Base-by-base conservation (phyloP, 1,140 invertebrate genomes). In the Ips nitidus region DNA sequence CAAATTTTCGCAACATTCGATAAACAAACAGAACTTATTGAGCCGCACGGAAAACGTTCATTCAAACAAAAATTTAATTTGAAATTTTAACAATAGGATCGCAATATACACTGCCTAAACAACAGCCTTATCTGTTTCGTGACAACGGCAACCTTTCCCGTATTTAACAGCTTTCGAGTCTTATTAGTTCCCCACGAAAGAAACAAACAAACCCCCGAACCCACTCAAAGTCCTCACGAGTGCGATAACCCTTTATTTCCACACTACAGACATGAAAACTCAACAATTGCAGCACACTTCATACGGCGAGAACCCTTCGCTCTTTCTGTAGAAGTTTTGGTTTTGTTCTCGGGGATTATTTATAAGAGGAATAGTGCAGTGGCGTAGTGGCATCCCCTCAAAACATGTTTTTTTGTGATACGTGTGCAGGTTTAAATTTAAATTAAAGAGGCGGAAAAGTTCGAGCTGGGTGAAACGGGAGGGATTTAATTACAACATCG, bases 261-360 rank as follows among this genome's bases (percentile, higher is more conserved):
- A 41, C 57, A 59, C 57, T 59, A 5, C 57, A 59, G 57, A 59
- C 57, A 40, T 42, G 8, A 59, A 37, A 59, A 59, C 57, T 59
- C 57, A 41, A 59, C 41, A 42, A 42, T 59, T 40, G 57, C 37
- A 59, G 57, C 57, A 42, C 57, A 4, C 57, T 59, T 42, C 57
- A 56, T 59, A 41, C 57, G 57, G n/a, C 4, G 41, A 59, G 57
- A 37, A 42, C 57, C 41, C 41, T 59, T 59, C 41, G 8, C 57
- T 37, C n/a, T 55, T 59, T 59, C 57, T 41, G 38, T 8, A 59
- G 41, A 59, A 59, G 57, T 22, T 41, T 41, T 41, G 39, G 57
- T 59, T 41, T 59, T 59, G 41, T 59, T 59, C 41, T 8, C 38
- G 7, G 39, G 53, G 39, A 36, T 56, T 36, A 36, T 56, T 36